These are phyloP conservation scores for Machaerirhynchus nigripectus DNA, from an alignment of 2,113 vertebrate genomes.

Conservation along the genomic window DNA sequence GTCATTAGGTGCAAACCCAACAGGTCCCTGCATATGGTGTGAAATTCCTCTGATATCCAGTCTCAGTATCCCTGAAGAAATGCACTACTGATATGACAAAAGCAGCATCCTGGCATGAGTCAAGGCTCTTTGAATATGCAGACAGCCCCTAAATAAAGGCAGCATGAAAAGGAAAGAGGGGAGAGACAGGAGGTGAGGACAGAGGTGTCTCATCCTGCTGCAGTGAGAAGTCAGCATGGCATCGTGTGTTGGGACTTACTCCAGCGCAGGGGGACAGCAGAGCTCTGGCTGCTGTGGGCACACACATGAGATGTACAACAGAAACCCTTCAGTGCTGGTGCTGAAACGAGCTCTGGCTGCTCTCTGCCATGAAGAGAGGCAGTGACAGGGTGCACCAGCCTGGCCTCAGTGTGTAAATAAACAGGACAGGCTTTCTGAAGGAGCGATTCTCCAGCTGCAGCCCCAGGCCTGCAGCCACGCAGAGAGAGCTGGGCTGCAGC, in stretches of 20 bases:
- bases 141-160: neutral
- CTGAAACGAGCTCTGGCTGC: neutral
- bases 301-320: neutral
- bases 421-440: slow-evolving; percentile 14
- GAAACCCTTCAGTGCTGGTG: neutral
- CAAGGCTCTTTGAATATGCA: neutral
- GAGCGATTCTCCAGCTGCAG: neutral
- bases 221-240: neutral
- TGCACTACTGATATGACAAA: neutral
- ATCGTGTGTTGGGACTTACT: fast-evolving
- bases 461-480: fast-evolving
- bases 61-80: neutral
- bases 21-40: neutral
- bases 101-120: neutral
- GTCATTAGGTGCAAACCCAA: neutral
- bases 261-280: neutral
- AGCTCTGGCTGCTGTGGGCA: neutral
- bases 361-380: slow-evolving; percentile 4
- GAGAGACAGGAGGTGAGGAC: neutral
- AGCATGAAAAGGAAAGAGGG: neutral
- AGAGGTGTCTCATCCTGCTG: neutral
- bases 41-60: neutral
- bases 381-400: neutral
- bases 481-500: neutral
- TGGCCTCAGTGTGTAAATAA: slow-evolving; percentile 23